Conservation (phyloP, 2,113 vertebrate genomes). For the Tonatia bakeri region DNA sequence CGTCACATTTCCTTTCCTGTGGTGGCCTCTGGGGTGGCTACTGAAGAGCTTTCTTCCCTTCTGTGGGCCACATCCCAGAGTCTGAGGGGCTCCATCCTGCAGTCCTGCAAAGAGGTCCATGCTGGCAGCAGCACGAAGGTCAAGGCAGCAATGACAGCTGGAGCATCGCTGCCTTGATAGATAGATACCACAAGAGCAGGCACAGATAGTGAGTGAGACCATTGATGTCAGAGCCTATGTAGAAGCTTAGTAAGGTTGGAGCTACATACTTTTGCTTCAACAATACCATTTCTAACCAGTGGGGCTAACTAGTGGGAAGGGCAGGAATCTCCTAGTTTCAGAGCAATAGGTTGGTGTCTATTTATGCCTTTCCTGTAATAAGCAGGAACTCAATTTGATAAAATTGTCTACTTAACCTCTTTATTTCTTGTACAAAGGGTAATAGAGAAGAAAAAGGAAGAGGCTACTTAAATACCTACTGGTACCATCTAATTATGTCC, state of each 20-base stretch:
- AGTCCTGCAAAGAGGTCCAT: background rate
- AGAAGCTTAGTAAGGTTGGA: background rate
- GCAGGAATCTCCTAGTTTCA: background rate
- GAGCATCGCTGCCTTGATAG: background rate
- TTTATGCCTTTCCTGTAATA: background rate
- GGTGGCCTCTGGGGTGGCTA: background rate
- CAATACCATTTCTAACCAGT: background rate
- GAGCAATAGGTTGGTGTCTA: background rate
- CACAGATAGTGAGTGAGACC: background rate
- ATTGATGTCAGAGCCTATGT: background rate
- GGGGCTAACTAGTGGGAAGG: background rate
- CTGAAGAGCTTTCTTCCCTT: background rate
- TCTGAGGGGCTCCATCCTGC: background rate
- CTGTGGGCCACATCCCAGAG: background rate
- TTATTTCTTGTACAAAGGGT: background rate
- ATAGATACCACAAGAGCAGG: background rate
- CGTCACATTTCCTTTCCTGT: background rate
- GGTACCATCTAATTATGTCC: background rate
- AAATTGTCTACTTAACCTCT: background rate
- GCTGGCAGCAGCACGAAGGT: accelerated
- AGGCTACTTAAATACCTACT: background rate
- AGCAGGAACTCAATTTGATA: background rate
- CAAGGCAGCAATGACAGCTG: background rate
- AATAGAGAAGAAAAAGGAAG: background rate
- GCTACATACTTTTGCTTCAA: background rate